These are phyloP conservation scores for Carlito syrichta DNA, from an alignment of 2,113 vertebrate species.

Conservation along the genomic window DNA sequence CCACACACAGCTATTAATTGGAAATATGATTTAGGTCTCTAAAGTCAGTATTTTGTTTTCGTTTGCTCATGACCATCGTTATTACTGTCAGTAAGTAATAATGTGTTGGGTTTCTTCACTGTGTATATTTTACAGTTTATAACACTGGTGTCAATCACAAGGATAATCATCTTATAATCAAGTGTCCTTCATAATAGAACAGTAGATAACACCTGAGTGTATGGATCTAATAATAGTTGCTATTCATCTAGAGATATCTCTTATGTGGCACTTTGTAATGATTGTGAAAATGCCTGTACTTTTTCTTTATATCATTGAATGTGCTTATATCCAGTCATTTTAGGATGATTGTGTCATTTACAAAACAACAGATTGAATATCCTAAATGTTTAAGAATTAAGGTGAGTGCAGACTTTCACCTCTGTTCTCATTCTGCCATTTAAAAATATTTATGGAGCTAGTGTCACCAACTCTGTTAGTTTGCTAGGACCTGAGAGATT, in stretches of 20 bases:
- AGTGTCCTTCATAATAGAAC: neutral
- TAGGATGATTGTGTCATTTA: neutral
- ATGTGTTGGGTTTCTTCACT: neutral
- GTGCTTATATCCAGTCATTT: neutral
- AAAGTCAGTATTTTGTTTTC: neutral
- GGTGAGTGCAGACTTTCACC: accelerated
- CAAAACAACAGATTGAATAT: neutral
- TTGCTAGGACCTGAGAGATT: neutral
- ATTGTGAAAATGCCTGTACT: neutral
- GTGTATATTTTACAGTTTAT: neutral
- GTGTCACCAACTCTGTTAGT: neutral
- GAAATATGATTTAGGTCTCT: neutral
- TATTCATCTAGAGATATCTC: neutral
- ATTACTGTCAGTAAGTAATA: neutral
- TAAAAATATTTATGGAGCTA: neutral
- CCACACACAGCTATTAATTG: neutral
- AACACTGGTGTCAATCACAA: neutral
- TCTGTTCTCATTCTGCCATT: neutral
- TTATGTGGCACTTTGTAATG: neutral
- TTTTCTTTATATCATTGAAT: neutral
- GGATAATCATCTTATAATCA: neutral
- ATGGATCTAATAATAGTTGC: neutral
- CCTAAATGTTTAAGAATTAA: neutral
- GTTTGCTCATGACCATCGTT: neutral
- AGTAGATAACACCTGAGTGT: neutral